These are phyloP conservation scores for Hippoglossus stenolepis DNA, from an alignment of 2,113 vertebrate species.

Conservation along the genomic window DNA sequence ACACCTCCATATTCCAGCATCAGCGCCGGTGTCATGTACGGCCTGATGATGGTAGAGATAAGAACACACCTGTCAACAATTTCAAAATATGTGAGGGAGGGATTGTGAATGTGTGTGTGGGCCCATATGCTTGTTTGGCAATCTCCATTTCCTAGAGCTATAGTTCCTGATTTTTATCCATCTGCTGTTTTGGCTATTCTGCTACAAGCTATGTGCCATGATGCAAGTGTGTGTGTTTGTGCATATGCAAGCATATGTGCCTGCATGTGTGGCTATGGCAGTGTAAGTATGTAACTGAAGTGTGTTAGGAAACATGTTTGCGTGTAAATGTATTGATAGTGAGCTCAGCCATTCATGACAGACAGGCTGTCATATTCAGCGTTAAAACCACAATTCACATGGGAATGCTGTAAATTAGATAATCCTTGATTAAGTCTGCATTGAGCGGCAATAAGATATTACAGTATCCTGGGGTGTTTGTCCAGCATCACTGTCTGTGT, in stretches of 20 bases:
- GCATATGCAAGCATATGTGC: constrained; percentile 5
- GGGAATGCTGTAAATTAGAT: too few species aligned
- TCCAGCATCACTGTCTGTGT: too few species aligned
- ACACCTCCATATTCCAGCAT: constrained; percentile 17
- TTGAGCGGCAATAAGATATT: too few species aligned
- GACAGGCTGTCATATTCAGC: too few species aligned
- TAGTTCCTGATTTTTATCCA: constrained; percentile 25
- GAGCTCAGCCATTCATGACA: too few species aligned
- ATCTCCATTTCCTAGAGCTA: constrained; percentile 15
- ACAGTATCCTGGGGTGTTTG: too few species aligned
- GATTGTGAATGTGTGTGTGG: background rate
- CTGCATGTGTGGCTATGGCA: background rate
- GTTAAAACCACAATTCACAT: too few species aligned
- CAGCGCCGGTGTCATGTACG: background rate
- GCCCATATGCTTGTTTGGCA: background rate
- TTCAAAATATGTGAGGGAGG: background rate
- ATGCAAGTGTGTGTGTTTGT: background rate
- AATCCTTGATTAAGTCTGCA: too few species aligned
- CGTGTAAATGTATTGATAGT: too few species aligned
- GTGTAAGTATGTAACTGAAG: background rate
- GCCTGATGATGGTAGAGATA: background rate
- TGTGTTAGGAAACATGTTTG: background rate
- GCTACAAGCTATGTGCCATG: constrained; percentile 19
- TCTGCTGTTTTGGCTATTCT: constrained; percentile 27
- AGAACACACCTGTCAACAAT: constrained; percentile 11